A percentile compares a stretch with the other conserved stretches of the same genome.
phyloP scores from a whole-genome alignment of 2,113 vertebrate species.

The rat (Rattus norvegicus) region GRCr8 NC_086022.1:8039501-8040000 shows the following conservation, averaged over 20 bases:
- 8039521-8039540: not conserved
- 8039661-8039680: not conserved
- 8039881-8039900: not conserved
- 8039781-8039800: not conserved
- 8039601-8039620: not conserved
- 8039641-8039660: not conserved
- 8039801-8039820: not conserved
- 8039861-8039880: not conserved
- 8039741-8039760: not conserved
- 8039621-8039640: not conserved
- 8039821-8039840: not conserved
- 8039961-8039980: not conserved
- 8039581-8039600: not conserved
- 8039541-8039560: not conserved
- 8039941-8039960: not conserved
- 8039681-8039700: not conserved
- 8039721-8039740: not conserved
- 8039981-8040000: not conserved
- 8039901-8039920: not conserved
- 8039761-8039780: not conserved
- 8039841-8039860: not conserved
- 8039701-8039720: not conserved
- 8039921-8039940: not conserved
- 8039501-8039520: not conserved
- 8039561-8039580: not conserved